Base-by-base conservation (phyloP, 1,140 invertebrate species). In the Pachyrhynchus sulphureomaculatus region DNA sequence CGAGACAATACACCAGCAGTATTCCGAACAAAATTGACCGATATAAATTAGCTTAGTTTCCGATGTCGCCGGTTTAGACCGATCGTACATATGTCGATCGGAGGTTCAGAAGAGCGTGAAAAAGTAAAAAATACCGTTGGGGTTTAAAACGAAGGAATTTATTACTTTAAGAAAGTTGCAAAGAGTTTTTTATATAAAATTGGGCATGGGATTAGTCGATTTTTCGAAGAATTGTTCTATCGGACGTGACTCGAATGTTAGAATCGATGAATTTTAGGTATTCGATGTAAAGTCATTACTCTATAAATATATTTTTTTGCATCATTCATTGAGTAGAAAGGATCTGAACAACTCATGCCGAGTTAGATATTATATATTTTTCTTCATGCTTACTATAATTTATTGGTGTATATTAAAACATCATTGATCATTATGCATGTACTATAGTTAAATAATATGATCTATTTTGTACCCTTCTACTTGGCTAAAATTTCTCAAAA, bases 41-140 rank as follows among this genome's bases (percentile, higher is more conserved):
- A 32, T 36, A 51, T 51, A 51, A 51, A 51, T 51, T 51, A 36
- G 48, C 32, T 51, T 51, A 51, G 48, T 51, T 51, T 36, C 48
- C 48, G 48, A 51, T 51, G 48, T 51, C 48, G 33, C 29, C 33
- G 48, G 13, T 13, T 33, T 21, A n/a, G 45, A 48, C 24, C 45
- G 17, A 10, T 48, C 45, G 45, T 48, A 48, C 29, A 48, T 48
- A 48, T 48, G 45, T 48, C 45, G 26, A 48, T 48, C 21, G 21
- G 24, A 48, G 26, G 24, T 48, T 48, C 45, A 26, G 26, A 48
- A 48, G 24, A 33, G 45, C 45, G 45, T 26, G 45, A 48, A 48
- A 48, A 48, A 48, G 45, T 48, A 48, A 48, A 48, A 48, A 48
- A 48, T 33, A 24, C 24, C 45, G 45, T 48, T 26, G 45, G 45